Evolutionary conservation across 2,888 invertebrate species (phyloP), one percentile per base, ranked within the genome.

Genomic region (Eupithecia inturbata): DNA sequence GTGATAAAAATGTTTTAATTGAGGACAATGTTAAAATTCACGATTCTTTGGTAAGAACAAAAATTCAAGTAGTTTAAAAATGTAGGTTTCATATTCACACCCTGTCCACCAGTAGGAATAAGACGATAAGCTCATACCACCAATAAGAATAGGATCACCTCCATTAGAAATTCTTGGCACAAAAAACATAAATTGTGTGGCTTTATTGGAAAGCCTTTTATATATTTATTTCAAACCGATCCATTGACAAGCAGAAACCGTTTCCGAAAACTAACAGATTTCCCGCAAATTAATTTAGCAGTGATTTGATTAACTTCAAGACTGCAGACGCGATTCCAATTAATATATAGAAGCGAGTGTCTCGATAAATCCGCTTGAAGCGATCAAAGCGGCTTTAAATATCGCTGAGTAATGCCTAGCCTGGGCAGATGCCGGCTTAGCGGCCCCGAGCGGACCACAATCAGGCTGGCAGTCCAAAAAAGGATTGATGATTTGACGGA

Each of bases 321-420:
- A 33, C 53, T n/a, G n/a, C 49, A 19, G 62, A 70, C 72, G 68
- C 68, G 68, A 73, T 67, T 77, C 64, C 77, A 77, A 75, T 77
- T 77, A 75, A 75, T 73, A 77, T 77, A 71, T 67, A 73, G 75
- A 57, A 60, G 75, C 75, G 68, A 70, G 62, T 72, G 75, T 71
- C 71, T 71, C 68, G 60, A 53, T 66, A 74, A 77, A 77, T 73
- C 73, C 80, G 84, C 85, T 84, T 82, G 76, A 80, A 82, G 82
- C 81, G 86, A 84, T 85, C 83, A 83, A 84, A 86, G 87, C 88
- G 82, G 87, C 85, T 87, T 86, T 82, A 84, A 87, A 87, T 87
- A 88, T 87, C 81, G 88, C 87, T 83, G 85, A 86, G 87, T 87
- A 86, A 88, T 86, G 57, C 77, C 79, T 83, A 22, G 33, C 60